Conservation (phyloP, 92 coral and sea anemone species). For the Epizoanthus illoricatus region DNA sequence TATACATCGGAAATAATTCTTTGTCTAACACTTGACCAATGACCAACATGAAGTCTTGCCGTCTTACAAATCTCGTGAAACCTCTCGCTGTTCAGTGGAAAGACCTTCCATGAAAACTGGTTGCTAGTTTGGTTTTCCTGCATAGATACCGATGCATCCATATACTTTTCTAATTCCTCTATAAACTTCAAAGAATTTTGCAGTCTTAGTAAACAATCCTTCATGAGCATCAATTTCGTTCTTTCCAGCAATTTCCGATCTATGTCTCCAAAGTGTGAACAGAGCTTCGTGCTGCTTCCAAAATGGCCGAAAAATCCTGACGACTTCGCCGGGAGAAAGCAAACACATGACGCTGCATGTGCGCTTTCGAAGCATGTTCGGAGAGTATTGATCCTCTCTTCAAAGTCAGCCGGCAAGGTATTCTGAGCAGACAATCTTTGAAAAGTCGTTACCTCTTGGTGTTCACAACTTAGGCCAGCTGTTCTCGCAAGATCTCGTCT, state of each 20-base stretch:
- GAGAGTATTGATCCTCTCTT: conserved; percentile 55
- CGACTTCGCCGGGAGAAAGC: conserved; percentile 54
- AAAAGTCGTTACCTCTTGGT: conserved; percentile 24
- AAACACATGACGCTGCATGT: conserved; percentile 38
- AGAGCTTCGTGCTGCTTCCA: conserved; percentile 62
- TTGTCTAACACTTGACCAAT: conserved; percentile 63
- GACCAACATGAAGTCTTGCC: conserved; percentile 75
- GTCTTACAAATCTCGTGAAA: conserved; percentile 84
- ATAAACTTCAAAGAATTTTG: conserved; percentile 62
- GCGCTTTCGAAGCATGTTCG: conserved; percentile 54
- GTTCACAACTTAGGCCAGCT: conserved; percentile 28
- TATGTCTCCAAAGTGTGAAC: conserved; percentile 66
- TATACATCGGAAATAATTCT: conserved; percentile 54
- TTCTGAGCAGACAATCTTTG: conserved; percentile 53
- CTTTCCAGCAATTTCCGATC: conserved; percentile 71
- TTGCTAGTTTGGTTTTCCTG: conserved; percentile 35
- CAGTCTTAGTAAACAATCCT: conserved; percentile 72
- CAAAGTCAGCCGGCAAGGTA: conserved; percentile 55
- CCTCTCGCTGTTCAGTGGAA: conserved; percentile 63
- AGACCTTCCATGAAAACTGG: conserved; percentile 48
- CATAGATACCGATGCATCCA: conserved; percentile 60
- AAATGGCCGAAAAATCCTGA: conserved; percentile 66
- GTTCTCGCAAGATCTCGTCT: conserved; percentile 23
- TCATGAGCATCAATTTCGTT: conserved; percentile 62
- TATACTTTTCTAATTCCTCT: conserved; percentile 59